Percentiles rank a stretch among this genome's conserved stretches.
Conservation (phyloP, 2,888 invertebrate genomes). For the Rapana venosa region DNA sequence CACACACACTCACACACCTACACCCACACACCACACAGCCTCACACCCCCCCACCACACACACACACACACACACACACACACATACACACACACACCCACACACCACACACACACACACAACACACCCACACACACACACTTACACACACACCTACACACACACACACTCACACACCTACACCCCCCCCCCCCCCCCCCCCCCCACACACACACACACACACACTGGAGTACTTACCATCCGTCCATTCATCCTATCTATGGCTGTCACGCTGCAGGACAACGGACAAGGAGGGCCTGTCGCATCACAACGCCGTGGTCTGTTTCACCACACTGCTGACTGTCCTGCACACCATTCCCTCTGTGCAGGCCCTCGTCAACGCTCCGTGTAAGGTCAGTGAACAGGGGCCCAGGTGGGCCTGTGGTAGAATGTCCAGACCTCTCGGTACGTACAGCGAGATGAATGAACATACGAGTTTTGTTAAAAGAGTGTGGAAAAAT, state of each 20-base stretch:
- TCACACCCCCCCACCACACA: too few relatives aligned
- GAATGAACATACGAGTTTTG: too few relatives aligned
- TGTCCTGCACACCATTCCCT: constrained; percentile 31
- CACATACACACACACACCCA: too few relatives aligned
- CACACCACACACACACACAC: too few relatives aligned
- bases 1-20: too few relatives aligned
- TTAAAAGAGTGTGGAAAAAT: too few relatives aligned
- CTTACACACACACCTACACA: too few relatives aligned
- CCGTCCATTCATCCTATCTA: background rate
- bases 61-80: too few relatives aligned
- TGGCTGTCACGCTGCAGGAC: background rate
- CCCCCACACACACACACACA: background rate
- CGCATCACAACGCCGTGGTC: background rate
- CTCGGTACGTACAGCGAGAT: too few relatives aligned
- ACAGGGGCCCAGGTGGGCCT: background rate
- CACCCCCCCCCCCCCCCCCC: too few relatives aligned
- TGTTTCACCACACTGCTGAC: constrained; percentile 32
- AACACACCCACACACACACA: too few relatives aligned
- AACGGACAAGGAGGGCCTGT: constrained; percentile 31
- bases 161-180: background rate
- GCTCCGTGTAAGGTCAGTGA: constrained; percentile 31
- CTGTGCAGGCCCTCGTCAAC: background rate
- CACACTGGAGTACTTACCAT: background rate
- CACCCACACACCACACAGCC: too few relatives aligned
- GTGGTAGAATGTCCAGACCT: background rate